Evolutionary conservation across 2,888 invertebrate genomes (phyloP).

Genomic region (Pteria penguin): DNA sequence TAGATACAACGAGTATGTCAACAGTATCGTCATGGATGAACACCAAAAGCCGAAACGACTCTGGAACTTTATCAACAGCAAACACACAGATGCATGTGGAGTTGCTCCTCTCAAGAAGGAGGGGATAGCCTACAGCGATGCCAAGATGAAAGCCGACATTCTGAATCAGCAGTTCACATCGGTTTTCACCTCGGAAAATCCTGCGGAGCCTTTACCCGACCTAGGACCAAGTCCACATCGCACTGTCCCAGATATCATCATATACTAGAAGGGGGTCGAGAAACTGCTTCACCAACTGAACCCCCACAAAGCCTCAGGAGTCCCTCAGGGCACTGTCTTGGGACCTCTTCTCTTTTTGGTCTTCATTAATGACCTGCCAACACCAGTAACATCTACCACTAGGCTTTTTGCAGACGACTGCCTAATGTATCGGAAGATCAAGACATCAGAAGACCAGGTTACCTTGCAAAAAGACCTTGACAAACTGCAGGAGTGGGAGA

Average conservation of each 20-base stretch:
- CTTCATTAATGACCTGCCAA: neutral
- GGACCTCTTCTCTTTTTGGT: neutral
- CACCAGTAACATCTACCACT: neutral
- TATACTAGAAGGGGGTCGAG: neutral
- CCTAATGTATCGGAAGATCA: neutral
- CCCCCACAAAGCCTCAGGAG: neutral
- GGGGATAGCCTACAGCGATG: neutral
- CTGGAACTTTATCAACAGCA: slow-evolving; percentile 5
- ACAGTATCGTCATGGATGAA: slow-evolving; percentile 4
- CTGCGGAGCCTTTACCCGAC: neutral
- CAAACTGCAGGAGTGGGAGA: neutral
- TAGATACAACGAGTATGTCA: slow-evolving; percentile 2
- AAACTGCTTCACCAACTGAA: neutral
- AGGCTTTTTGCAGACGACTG: neutral
- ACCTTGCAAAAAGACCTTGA: neutral
- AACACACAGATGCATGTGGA: neutral
- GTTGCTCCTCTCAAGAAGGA: neutral
- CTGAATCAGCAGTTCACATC: neutral
- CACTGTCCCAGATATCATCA: neutral
- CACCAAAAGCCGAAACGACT: neutral
- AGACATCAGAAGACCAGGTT: neutral
- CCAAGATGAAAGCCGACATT: neutral
- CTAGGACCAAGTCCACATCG: neutral
- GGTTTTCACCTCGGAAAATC: neutral
- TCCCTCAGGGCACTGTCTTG: neutral